phyloP scores from a whole-genome alignment of 2,113 vertebrate genomes.

The Cryptomyrus ogoouensis region DNA sequence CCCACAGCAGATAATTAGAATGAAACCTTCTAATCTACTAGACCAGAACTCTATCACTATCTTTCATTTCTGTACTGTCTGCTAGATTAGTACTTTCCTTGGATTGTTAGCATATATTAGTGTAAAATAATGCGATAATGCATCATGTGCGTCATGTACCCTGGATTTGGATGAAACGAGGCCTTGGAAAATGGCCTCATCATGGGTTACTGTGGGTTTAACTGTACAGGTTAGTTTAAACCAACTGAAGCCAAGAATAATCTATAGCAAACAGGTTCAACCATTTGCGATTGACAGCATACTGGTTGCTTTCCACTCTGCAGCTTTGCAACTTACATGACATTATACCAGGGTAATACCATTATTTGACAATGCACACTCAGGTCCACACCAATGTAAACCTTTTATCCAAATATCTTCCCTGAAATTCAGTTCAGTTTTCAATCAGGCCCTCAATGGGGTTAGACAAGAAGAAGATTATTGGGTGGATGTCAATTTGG shows the following conservation, averaged over 20 bases:
- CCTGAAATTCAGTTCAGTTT: neutral
- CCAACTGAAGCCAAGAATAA: neutral
- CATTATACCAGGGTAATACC: neutral
- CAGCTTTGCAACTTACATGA: neutral
- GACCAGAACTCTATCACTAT: neutral
- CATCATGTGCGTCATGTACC: neutral
- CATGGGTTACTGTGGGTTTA: neutral
- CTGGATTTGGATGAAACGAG: neutral
- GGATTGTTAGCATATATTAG: neutral
- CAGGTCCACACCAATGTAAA: neutral
- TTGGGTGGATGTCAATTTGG: neutral
- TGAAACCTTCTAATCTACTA: neutral
- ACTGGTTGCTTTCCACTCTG: neutral
- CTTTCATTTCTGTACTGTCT: neutral
- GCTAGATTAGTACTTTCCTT: neutral
- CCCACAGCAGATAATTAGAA: neutral
- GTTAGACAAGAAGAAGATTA: neutral
- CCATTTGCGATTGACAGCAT: neutral
- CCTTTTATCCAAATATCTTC: neutral
- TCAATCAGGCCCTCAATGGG: neutral
- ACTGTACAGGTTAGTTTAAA: neutral
- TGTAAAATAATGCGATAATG: neutral
- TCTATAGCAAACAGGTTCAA: neutral
- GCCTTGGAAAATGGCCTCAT: neutral
- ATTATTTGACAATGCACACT: neutral